phyloP scores from a whole-genome alignment of 1,140 invertebrate species.

The Dinothrombium tinctorium region DNA sequence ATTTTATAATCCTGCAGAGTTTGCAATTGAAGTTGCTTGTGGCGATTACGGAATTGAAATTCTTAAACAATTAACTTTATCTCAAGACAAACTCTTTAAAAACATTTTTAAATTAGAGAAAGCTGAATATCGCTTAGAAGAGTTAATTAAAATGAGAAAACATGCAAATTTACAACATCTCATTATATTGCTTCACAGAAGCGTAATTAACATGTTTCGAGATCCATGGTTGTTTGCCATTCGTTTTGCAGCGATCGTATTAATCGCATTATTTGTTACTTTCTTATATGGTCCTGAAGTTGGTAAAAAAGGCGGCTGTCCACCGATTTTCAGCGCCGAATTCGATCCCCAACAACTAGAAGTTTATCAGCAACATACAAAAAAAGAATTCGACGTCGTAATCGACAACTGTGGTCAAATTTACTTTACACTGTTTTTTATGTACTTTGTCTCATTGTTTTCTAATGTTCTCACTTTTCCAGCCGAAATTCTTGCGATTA shows the following conservation, averaged over 20 bases:
- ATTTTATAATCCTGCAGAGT: slow-evolving; percentile 89
- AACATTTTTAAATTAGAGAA: background rate
- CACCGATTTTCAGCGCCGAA: too few species aligned
- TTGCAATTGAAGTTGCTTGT: slow-evolving; percentile 19
- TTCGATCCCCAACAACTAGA: too few species aligned
- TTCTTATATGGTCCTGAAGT: background rate
- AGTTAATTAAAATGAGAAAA: background rate
- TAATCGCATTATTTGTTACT: background rate
- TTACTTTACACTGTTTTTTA: too few species aligned
- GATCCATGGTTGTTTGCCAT: background rate
- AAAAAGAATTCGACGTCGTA: too few species aligned
- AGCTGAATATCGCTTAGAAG: background rate
- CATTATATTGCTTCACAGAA: background rate
- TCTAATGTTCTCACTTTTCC: too few species aligned
- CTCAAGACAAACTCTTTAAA: slow-evolving; percentile 10
- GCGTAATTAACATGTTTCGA: background rate
- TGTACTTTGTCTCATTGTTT: too few species aligned
- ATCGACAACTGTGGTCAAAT: too few species aligned
- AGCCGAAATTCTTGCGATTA: too few species aligned
- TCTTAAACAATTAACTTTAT: slow-evolving; percentile 1
- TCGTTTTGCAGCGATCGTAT: background rate
- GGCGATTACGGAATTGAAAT: slow-evolving; percentile 7
- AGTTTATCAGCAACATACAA: too few species aligned
- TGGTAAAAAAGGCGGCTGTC: background rate
- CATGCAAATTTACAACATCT: background rate